phyloP scores from a whole-genome alignment of 2,113 vertebrate genomes.

The Tetrax tetrax region DNA sequence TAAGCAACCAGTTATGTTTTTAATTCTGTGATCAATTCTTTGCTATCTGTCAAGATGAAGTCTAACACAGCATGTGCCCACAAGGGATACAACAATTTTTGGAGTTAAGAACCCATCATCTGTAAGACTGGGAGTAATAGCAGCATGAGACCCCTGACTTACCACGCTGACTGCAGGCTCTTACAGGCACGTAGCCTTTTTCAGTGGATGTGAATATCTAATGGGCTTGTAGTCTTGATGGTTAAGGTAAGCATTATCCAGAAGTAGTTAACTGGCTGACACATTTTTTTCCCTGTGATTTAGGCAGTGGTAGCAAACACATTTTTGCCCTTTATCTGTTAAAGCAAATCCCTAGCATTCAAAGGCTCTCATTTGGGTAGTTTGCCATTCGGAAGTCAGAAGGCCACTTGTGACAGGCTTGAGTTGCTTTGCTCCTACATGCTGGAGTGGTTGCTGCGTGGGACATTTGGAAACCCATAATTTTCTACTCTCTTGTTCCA shows the following conservation, averaged over 20 bases:
- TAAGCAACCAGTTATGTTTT: conserved; percentile 60
- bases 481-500: background rate
- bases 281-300: background rate
- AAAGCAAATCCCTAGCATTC: background rate
- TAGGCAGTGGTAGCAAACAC: background rate
- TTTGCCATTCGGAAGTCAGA: background rate
- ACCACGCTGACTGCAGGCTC: background rate
- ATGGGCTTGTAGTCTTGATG: background rate
- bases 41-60: conserved; percentile 34
- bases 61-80: background rate
- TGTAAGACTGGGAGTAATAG: background rate
- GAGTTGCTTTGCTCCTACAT: background rate
- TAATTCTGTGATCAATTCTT: conserved; percentile 53
- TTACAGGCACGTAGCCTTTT: background rate
- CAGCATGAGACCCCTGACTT: background rate
- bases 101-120: background rate
- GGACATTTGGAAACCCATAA: background rate
- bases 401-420: background rate
- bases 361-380: background rate
- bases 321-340: background rate
- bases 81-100: background rate
- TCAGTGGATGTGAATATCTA: background rate
- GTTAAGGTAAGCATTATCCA: background rate
- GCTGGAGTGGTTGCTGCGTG: background rate
- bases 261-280: background rate